Evolutionary conservation across 2,113 vertebrate species (phyloP).

Genomic region (Neopipo cinnamomea): DNA sequence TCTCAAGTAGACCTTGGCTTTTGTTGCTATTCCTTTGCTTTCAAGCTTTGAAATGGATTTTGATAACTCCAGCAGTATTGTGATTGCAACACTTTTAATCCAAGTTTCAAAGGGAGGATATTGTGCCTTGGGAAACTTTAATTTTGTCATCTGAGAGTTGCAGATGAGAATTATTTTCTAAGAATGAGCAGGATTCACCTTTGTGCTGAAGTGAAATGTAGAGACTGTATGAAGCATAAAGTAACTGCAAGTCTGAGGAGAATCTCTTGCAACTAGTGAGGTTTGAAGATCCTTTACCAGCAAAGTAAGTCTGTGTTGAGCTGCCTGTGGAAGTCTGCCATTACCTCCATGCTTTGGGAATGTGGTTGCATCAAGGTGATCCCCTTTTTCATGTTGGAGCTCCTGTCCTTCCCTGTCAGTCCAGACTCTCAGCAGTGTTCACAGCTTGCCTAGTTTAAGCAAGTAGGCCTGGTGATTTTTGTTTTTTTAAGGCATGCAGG

Average conservation of each 20-base stretch:
- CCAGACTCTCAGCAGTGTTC: not conserved
- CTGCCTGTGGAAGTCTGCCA: not conserved
- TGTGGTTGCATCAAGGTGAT: not conserved
- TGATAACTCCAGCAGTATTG: constrained; percentile 33
- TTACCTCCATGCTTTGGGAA: not conserved
- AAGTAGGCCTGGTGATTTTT: not conserved
- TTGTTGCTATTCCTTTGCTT: not conserved
- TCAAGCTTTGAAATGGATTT: constrained; percentile 17
- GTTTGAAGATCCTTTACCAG: constrained; percentile 16
- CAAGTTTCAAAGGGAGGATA: not conserved
- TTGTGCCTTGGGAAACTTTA: not conserved
- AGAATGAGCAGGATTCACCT: not conserved
- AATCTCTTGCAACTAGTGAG: constrained; percentile 4
- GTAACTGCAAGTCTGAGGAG: constrained; percentile 1
- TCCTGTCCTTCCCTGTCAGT: not conserved
- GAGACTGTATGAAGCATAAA: not conserved
- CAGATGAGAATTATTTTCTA: not conserved
- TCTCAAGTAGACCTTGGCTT: not conserved
- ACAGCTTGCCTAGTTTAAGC: not conserved
- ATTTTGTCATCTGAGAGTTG: not conserved
- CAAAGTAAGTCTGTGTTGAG: not conserved
- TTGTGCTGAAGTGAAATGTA: not conserved
- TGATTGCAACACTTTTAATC: not conserved
- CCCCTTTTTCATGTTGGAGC: not conserved
- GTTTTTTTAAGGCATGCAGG: not conserved